These are phyloP conservation scores for Apotomis capreana DNA, from an alignment of 2,888 invertebrate genomes.

Conservation along the genomic window DNA sequence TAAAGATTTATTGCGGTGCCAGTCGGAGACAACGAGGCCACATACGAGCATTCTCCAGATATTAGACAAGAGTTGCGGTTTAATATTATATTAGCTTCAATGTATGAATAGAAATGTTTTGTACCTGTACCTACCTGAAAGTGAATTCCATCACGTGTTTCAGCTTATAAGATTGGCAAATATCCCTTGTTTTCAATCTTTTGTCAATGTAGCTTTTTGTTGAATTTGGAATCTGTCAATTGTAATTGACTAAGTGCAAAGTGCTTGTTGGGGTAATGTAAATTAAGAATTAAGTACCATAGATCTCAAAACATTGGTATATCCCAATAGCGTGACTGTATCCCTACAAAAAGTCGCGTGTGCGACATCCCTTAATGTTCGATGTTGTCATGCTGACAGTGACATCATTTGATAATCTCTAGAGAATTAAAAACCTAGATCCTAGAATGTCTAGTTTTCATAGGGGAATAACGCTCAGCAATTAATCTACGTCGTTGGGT, in stretches of 20 bases:
- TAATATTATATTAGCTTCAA: constrained; percentile 17
- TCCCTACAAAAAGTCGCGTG: not conserved
- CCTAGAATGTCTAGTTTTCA: constrained; percentile 1
- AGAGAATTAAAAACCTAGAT: constrained; percentile 1
- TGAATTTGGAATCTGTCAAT: no score
- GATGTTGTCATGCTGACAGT: not conserved
- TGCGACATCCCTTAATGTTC: not conserved
- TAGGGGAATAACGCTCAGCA: not conserved
- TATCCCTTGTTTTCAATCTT: no score
- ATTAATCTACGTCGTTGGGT: constrained; percentile 18
- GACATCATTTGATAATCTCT: constrained; percentile 6
- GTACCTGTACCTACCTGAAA: not conserved
- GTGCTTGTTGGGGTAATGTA: no score
- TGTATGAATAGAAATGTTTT: not conserved
- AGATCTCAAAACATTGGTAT: no score
- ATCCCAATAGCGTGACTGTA: no score
- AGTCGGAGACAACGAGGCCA: constrained; percentile 33
- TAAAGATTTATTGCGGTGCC: constrained; percentile 43
- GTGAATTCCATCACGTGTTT: not conserved
- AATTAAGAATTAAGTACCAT: no score
- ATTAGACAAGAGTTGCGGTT: constrained; percentile 23
- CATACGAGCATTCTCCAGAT: constrained; percentile 25
- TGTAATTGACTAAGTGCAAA: no score
- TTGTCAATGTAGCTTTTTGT: no score
- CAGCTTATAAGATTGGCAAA: no score